Evolutionary conservation across 2,113 vertebrate genomes (phyloP), one percentile per base, ranked within the genome.

Genomic region (Engraulis encrasicolus): DNA sequence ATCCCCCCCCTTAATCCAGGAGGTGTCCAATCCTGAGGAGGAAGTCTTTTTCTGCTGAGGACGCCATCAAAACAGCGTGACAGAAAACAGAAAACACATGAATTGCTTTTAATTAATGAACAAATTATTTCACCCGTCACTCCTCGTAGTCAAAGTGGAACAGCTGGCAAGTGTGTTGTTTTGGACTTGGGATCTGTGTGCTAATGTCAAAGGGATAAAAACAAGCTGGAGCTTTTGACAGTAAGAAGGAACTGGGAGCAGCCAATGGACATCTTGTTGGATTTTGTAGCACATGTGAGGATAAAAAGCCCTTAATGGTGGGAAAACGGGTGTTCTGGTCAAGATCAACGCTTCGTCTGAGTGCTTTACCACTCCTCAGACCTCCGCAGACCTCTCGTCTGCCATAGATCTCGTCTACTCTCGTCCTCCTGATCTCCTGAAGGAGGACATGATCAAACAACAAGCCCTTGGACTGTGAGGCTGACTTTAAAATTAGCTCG

Each of bases 1-100:
- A 86, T 86, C 85, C 78, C 34, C 82, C 83, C 78, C 34, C 82
- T 82, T 95, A 94, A 95, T 94, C 93, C 91, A 83, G 84, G 52
- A 79, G 86, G 81, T 14, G 88, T 90, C 90, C 92, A 91, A 91
- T 92, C 91, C 84, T 50, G 77, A 27, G 89, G 88, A 84, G 92
- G 85, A 84, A 78, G 87, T 84, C 85, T 86, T 84, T 80, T 89
- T 86, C 86, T 52, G 77, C 78, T 85, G 61, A 87, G 52, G 61
- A 66, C 52, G 58, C 89, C 90, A 86, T 90, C 89, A 81, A 89
- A 90, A 91, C 88, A 91, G 40, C 45, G 84, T 82, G 85, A 54
- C 52, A 86, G 91, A 93, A 90, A 91, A 91, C 85, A 2, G 7
- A 81, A n/a, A 87, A 88, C 85, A 81, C 58, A 82, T 87, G 61